Conservation (phyloP, 2,113 vertebrate species). For the Sardina pilchardus region DNA sequence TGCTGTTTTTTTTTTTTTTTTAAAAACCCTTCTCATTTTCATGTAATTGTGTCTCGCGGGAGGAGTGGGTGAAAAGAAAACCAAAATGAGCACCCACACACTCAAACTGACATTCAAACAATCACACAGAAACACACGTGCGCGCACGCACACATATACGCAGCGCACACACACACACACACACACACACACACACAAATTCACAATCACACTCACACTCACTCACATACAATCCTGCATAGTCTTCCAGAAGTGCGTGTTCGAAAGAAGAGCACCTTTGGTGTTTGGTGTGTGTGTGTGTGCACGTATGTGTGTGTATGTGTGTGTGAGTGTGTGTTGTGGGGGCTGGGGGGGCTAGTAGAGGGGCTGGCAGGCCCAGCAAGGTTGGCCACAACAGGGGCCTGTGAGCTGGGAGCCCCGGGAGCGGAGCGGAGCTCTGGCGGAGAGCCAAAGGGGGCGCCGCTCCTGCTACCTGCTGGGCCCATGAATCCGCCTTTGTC, state of each 20-base stretch:
- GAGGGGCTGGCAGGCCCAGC: constrained; percentile 62
- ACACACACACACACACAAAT: constrained; percentile 24
- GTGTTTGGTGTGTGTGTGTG: neutral
- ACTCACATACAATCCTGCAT: constrained; percentile 27
- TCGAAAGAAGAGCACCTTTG: constrained; percentile 43
- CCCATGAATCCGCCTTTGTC: constrained; percentile 98
- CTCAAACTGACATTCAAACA: neutral
- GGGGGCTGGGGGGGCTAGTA: constrained; percentile 39
- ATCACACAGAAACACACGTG: constrained; percentile 7
- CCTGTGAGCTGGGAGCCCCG: constrained; percentile 70
- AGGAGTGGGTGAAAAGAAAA: neutral
- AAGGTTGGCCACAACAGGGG: constrained; percentile 71
- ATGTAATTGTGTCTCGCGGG: neutral
- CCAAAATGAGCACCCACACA: constrained; percentile 8
- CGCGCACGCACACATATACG: neutral
- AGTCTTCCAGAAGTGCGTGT: constrained; percentile 43
- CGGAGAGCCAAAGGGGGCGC: constrained; percentile 73
- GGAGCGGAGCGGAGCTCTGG: constrained; percentile 62
- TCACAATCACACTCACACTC: constrained; percentile 20
- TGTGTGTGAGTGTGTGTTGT: constrained; percentile 25
- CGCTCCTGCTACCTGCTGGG: constrained; percentile 95
- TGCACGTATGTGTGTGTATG: constrained; percentile 25
- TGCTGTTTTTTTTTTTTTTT: neutral
- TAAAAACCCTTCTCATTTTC: neutral
- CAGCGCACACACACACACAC: constrained; percentile 4